Conservation (phyloP, 2,888 invertebrate species). For the Dryadula phaetusa region DNA sequence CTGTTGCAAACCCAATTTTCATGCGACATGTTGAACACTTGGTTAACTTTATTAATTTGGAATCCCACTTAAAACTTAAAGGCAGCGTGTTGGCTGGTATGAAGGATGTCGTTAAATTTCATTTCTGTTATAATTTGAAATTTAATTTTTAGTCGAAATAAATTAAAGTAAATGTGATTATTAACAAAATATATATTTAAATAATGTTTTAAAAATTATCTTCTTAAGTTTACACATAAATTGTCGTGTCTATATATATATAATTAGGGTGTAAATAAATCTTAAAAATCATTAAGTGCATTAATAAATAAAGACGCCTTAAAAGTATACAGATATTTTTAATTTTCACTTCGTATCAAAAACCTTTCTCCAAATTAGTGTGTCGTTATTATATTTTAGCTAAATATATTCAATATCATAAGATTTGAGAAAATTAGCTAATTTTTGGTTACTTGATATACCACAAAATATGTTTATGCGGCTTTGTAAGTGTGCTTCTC, state of each 20-base stretch:
- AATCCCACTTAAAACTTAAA: constrained; percentile 51
- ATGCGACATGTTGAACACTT: constrained; percentile 47
- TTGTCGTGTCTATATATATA: too few relatives aligned
- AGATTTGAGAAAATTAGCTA: not conserved
- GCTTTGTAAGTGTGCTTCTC: not conserved
- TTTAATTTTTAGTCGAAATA: constrained; percentile 25
- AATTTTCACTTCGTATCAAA: too few relatives aligned
- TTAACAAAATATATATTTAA: too few relatives aligned
- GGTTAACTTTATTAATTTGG: constrained; percentile 54
- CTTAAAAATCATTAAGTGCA: too few relatives aligned
- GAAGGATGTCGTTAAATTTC: constrained; percentile 39
- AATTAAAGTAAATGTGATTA: too few relatives aligned
- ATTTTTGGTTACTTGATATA: not conserved
- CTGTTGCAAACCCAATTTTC: constrained; percentile 46
- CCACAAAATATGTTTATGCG: not conserved
- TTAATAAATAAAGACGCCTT: too few relatives aligned
- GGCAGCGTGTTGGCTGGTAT: constrained; percentile 44
- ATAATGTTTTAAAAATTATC: too few relatives aligned
- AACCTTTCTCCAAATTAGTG: too few relatives aligned
- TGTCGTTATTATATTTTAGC: not conserved
- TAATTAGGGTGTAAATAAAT: too few relatives aligned
- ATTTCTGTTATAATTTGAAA: constrained; percentile 10
- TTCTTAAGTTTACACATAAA: too few relatives aligned
- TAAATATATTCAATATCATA: not conserved
- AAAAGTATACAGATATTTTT: too few relatives aligned